Evolutionary conservation across 2,888 invertebrate genomes (phyloP).

Genomic region (Onthophagus sagittarius): DNA sequence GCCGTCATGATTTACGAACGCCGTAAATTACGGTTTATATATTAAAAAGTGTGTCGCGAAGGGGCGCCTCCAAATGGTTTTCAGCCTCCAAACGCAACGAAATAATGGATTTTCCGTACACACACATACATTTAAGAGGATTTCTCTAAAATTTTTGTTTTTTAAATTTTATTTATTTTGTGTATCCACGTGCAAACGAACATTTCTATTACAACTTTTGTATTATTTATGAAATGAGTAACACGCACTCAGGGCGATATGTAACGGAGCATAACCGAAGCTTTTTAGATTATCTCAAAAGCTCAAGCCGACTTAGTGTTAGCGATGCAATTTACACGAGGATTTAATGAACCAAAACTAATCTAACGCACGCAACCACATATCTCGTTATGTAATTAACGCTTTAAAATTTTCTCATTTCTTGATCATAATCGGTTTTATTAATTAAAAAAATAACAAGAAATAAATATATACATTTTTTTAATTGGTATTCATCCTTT

Average conservation of each 20-base stretch:
- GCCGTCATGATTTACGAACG: constrained; percentile 48
- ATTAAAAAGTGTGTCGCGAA: constrained; percentile 44
- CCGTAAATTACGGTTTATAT: constrained; percentile 47
- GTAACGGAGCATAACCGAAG: not conserved
- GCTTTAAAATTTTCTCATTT: not conserved
- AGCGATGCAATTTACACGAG: not conserved
- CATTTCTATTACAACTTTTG: not conserved
- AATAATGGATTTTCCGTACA: not conserved
- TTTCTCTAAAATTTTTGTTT: not conserved
- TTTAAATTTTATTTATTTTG: not conserved
- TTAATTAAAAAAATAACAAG: too few species aligned
- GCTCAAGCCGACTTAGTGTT: not conserved
- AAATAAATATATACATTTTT: too few species aligned
- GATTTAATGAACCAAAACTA: not conserved
- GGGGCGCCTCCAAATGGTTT: constrained; percentile 14
- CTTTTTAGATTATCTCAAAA: not conserved
- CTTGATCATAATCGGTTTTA: not conserved
- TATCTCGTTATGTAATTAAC: not conserved
- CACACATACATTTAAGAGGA: not conserved
- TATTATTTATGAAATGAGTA: not conserved
- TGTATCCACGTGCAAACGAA: not conserved
- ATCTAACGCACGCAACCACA: not conserved
- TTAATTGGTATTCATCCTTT: too few species aligned
- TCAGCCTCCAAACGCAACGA: not conserved
- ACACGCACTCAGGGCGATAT: not conserved